phyloP scores from a whole-genome alignment of 2,113 vertebrate genomes.

The Leuciscus idus region DNA sequence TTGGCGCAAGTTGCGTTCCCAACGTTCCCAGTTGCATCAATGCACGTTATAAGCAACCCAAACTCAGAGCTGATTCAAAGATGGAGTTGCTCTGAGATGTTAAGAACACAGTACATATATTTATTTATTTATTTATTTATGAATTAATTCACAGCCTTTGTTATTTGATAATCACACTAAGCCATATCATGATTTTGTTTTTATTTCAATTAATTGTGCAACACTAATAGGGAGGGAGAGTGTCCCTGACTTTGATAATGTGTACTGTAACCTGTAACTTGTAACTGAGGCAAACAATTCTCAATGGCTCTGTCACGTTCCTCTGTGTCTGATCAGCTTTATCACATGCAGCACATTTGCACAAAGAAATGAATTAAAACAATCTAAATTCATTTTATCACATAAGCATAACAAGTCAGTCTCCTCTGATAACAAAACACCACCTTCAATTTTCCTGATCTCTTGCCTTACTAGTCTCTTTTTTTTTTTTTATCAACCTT shows the following conservation, averaged over 20 bases:
- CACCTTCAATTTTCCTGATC: slow-evolving; percentile 29
- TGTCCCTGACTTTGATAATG: not conserved
- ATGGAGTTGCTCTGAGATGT: too few relatives aligned
- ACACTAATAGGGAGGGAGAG: not conserved
- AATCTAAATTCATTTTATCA: slow-evolving; percentile 23
- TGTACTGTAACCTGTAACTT: not conserved
- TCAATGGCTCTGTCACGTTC: not conserved
- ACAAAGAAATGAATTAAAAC: slow-evolving; percentile 37
- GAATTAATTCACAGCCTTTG: not conserved
- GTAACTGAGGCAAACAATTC: not conserved
- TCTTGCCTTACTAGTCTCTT: slow-evolving; percentile 7
- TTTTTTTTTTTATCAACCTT: slow-evolving; percentile 40
- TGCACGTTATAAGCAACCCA: not conserved
- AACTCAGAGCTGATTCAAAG: not conserved
- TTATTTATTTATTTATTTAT: slow-evolving; percentile 8
- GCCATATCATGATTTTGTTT: not conserved
- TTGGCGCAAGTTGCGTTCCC: not conserved
- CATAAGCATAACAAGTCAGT: slow-evolving; percentile 43
- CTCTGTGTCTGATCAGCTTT: not conserved
- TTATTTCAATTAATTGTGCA: not conserved
- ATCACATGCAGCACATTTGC: slow-evolving; percentile 19
- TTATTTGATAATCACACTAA: not conserved
- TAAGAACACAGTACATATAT: not conserved
- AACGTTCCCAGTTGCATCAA: not conserved
- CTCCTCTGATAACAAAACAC: slow-evolving; percentile 33